These are phyloP conservation scores for Lepidurus packardi DNA, from an alignment of 1,140 invertebrate species.

Conservation along the genomic window DNA sequence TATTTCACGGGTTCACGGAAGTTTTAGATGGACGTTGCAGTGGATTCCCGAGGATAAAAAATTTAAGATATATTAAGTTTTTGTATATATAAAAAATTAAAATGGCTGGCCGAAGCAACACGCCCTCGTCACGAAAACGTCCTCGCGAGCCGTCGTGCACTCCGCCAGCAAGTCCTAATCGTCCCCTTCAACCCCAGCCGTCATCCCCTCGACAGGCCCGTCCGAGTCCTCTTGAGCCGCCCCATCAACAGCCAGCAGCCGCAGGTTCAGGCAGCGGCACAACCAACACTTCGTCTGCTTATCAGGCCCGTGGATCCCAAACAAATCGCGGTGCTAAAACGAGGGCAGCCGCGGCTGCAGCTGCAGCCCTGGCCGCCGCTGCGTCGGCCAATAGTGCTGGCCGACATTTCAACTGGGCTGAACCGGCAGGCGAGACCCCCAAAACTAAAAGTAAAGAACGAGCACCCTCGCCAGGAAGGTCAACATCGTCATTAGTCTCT, in stretches of 20 bases:
- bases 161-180: constrained; percentile 13
- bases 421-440: neutral
- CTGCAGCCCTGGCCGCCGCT: constrained; percentile 14
- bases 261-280: neutral
- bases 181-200: neutral
- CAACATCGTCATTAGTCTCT: constrained; percentile 1
- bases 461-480: constrained; percentile 20
- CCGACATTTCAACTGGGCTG: neutral
- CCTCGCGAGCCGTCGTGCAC: constrained; percentile 6
- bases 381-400: neutral
- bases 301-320: neutral
- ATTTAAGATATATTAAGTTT: neutral
- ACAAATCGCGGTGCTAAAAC: neutral
- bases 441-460: neutral
- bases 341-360: constrained; percentile 15
- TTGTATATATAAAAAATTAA: neutral
- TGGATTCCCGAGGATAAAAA: too few species aligned
- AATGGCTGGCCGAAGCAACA: neutral
- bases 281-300: neutral
- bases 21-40: too few species aligned
- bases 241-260: neutral
- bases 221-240: neutral
- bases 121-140: constrained; percentile 3
- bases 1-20: too few species aligned
- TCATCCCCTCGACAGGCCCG: constrained; percentile 5